Evolutionary conservation across 2,113 vertebrate genomes (phyloP), one percentile per base, ranked within the genome.

Genomic region (Dascyllus trimaculatus): DNA sequence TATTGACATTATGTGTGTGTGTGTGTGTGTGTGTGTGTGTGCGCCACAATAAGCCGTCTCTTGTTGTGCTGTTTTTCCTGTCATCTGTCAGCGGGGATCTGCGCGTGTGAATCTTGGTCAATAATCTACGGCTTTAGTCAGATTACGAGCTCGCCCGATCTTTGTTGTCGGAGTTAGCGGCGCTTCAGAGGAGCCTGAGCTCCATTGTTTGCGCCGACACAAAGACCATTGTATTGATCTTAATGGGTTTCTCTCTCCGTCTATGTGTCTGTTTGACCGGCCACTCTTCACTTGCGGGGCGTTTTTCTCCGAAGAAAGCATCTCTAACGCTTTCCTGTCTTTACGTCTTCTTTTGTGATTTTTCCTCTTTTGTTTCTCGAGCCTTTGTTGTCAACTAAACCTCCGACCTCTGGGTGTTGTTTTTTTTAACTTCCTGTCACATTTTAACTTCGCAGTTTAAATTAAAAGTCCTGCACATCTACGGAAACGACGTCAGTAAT

Each of bases 61-160:
- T 66, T 49, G 56, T 68, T 25, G 29, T 58, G 51, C 35, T 18
- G 48, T 62, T 75, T 74, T 60, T 77, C 60, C 35, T 75, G 58
- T 78, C 78, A 64, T 86, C 51, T 75, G 73, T 52, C 15, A 60
- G 60, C 43, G 43, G 57, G 45, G 75, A 84, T 82, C 26, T 72
- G 24, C 4, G 58, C 48, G 40, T 19, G 62, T 17, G 82, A 48
- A 51, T 78, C 81, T 74, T 75, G 58, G 82, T 91, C 88, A 92
- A 91, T 93, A 92, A 94, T 94, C 93, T 91, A 68, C 87, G 76
- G 81, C 82, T 94, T 93, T 92, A 87, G 78, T 87, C 86, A 92
- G 93, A 94, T 95, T 91, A 93, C 52, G 68, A 88, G 78, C 73
- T 78, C 5, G 62, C 63, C 78, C 54, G 61, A 57, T 67, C 87